phyloP scores from a whole-genome alignment of 2,113 vertebrate genomes.

The Maccullochella peelii region DNA sequence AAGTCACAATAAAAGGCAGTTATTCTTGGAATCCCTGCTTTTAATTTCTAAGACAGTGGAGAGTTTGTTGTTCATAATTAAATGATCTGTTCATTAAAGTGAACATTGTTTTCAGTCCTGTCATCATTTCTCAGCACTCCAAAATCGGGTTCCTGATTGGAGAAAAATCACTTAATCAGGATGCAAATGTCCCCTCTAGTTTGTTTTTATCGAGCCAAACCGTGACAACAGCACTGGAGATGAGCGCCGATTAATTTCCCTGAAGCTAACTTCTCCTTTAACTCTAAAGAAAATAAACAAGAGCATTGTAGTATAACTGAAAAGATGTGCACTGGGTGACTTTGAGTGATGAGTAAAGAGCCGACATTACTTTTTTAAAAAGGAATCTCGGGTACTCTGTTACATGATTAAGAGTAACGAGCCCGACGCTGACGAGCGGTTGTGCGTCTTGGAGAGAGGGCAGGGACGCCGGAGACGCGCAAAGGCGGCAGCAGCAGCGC shows the following conservation, averaged over 20 bases:
- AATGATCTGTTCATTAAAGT: neutral
- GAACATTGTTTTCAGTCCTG: neutral
- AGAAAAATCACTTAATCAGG: neutral
- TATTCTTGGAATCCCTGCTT: neutral
- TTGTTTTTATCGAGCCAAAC: neutral
- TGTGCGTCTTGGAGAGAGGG: constrained; percentile 72
- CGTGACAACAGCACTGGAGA: neutral
- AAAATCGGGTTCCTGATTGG: neutral
- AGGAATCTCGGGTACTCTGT: constrained; percentile 1
- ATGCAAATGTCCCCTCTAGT: neutral
- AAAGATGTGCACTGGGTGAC: neutral
- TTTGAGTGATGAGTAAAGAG: neutral
- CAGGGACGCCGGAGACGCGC: constrained; percentile 60
- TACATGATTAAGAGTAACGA: constrained; percentile 29
- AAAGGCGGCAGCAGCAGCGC: constrained; percentile 33
- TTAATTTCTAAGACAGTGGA: neutral
- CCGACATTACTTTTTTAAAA: neutral
- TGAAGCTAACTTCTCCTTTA: neutral
- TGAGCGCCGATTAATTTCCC: neutral
- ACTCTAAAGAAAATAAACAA: neutral
- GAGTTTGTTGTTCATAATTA: neutral
- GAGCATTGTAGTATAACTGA: neutral
- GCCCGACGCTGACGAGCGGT: constrained; percentile 55
- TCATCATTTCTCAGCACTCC: neutral
- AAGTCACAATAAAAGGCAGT: neutral